Conservation (phyloP, 1,140 invertebrate genomes). For the Hylyphantes graminicola region DNA sequence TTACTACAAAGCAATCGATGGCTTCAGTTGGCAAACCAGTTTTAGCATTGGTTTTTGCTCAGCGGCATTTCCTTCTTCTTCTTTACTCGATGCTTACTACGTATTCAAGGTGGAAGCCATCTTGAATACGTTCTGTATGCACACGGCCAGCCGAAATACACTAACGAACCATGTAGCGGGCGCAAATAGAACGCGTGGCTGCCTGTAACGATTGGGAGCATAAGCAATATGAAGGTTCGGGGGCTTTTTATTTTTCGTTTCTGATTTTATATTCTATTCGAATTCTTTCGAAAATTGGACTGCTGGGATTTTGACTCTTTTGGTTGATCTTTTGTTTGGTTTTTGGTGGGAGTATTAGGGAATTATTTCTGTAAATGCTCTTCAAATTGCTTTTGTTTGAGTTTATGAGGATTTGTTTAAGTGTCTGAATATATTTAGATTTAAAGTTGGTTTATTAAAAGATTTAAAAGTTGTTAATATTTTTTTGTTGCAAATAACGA, state of each 20-base stretch:
- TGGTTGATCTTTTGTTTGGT: not conserved
- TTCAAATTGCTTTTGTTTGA: too few species aligned
- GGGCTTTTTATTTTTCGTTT: slow-evolving; percentile 6
- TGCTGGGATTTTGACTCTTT: slow-evolving; percentile 15
- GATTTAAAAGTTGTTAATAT: too few species aligned
- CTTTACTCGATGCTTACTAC: not conserved
- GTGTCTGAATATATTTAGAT: too few species aligned
- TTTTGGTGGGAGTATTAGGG: slow-evolving; percentile 29
- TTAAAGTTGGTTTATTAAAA: too few species aligned
- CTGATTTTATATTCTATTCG: slow-evolving; percentile 8
- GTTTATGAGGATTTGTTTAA: too few species aligned
- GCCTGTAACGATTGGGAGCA: slow-evolving; percentile 38
- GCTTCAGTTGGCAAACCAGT: too few species aligned
- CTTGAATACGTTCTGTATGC: slow-evolving; percentile 18
- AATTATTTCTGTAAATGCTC: slow-evolving; percentile 49
- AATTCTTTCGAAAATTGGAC: slow-evolving; percentile 27
- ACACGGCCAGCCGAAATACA: slow-evolving; percentile 24
- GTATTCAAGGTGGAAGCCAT: slow-evolving; percentile 25
- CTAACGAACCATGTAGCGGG: slow-evolving; percentile 35
- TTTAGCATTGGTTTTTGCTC: too few species aligned
- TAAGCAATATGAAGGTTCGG: slow-evolving; percentile 24
- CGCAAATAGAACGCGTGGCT: slow-evolving; percentile 42
- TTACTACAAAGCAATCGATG: too few species aligned
- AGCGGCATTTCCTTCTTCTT: too few species aligned
- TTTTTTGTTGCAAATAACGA: too few species aligned